A percentile compares a stretch with the other conserved stretches of the same genome.
Conservation (phyloP, 2,888 invertebrate genomes). For the Cosmia pyralina region DNA sequence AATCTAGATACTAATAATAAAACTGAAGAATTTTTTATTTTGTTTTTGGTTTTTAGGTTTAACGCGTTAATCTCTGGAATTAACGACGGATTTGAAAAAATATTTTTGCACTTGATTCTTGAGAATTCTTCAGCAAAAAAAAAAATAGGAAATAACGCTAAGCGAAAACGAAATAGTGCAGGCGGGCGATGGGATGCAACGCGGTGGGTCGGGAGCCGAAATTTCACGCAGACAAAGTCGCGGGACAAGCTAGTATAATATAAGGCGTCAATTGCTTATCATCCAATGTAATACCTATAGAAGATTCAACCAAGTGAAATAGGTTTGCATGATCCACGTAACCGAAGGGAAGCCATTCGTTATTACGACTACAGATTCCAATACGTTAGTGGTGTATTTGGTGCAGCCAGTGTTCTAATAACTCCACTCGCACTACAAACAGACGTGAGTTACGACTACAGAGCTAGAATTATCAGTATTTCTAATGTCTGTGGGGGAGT, state of each 20-base stretch:
- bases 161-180: not conserved
- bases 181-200: not conserved
- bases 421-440: slow-evolving; percentile 9
- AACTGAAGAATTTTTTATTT: too few species aligned
- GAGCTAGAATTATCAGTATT: slow-evolving; percentile 12
- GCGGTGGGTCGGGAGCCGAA: not conserved
- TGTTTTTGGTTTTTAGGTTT: too few species aligned
- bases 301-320: not conserved
- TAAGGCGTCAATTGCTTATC: slow-evolving; percentile 10
- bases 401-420: slow-evolving; percentile 28
- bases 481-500: not conserved
- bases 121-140: too few species aligned
- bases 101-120: too few species aligned
- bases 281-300: not conserved
- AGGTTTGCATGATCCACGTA: not conserved
- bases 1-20: too few species aligned
- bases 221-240: too few species aligned
- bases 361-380: slow-evolving; percentile 21
- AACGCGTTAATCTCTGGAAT: too few species aligned
- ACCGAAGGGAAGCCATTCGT: not conserved
- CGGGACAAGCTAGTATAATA: not conserved
- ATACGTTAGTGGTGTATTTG: slow-evolving; percentile 34
- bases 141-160: not conserved
- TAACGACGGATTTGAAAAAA: too few species aligned
- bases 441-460: slow-evolving; percentile 14